A percentile compares a stretch with the other conserved stretches of the same genome.
These are phyloP conservation scores for Leistus spinibarbis DNA, from an alignment of 2,888 invertebrate genomes.

Conservation along the genomic window DNA sequence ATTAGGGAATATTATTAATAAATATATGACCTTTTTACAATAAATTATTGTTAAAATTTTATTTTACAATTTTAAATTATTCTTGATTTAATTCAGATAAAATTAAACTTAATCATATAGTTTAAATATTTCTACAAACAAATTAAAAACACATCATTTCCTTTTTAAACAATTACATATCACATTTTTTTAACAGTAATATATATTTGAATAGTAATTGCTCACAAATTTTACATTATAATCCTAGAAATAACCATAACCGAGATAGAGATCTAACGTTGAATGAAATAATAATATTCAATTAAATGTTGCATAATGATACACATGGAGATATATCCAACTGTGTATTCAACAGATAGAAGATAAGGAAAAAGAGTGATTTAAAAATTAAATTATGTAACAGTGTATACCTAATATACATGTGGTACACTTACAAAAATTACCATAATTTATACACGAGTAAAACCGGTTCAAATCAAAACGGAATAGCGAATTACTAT, in stretches of 20 bases:
- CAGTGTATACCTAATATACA: neutral
- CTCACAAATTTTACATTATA: neutral
- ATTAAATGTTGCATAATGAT: neutral
- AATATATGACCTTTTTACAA: no score
- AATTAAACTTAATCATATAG: neutral
- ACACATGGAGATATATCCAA: neutral
- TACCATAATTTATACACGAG: neutral
- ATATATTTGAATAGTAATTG: neutral
- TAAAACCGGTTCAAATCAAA: neutral
- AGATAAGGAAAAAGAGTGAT: neutral
- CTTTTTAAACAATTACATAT: no score
- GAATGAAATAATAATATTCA: neutral
- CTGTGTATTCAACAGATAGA: neutral
- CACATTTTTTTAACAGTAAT: neutral
- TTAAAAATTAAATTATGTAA: neutral
- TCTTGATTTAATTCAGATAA: neutral
- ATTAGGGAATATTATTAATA: no score
- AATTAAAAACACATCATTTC: neutral
- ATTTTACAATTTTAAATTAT: neutral
- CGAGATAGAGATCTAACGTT: neutral
- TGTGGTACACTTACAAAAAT: neutral
- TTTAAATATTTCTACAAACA: neutral
- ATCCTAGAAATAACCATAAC: neutral
- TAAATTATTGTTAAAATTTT: neutral
- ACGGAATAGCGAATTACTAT: neutral